A percentile compares a stretch with the other conserved stretches of the same genome.
Evolutionary conservation across 2,888 invertebrate species (phyloP).

Genomic region (Sarcophaga variegata): DNA sequence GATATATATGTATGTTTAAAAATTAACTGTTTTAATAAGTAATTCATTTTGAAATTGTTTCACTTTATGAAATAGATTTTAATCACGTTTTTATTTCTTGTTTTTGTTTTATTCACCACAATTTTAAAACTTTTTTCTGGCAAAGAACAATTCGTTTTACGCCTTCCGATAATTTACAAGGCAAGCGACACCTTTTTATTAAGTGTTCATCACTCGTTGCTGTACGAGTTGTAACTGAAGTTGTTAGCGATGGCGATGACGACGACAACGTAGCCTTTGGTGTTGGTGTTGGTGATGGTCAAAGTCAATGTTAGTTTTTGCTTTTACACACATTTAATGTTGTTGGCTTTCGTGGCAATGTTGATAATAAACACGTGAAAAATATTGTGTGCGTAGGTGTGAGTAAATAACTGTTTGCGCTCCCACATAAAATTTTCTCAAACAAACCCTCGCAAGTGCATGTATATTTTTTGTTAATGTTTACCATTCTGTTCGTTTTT

Average conservation of each 20-base stretch:
- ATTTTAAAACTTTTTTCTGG: constrained; percentile 13
- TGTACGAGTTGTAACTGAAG: constrained; percentile 77
- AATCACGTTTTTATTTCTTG: too few relatives aligned
- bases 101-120: neutral
- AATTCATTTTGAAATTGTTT: too few relatives aligned
- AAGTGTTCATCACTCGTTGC: constrained; percentile 74
- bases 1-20: too few relatives aligned
- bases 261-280: too few relatives aligned
- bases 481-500: constrained; percentile 13
- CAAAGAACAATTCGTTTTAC: neutral
- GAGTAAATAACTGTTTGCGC: constrained; percentile 24
- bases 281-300: constrained; percentile 74
- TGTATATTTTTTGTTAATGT: neutral
- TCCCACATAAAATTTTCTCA: constrained; percentile 4
- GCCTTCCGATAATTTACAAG: constrained; percentile 22
- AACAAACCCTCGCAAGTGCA: too few relatives aligned
- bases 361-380: constrained; percentile 54
- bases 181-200: constrained; percentile 53
- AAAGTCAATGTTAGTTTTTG: constrained; percentile 73
- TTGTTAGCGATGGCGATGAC: too few relatives aligned
- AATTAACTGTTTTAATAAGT: too few relatives aligned
- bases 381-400: constrained; percentile 1
- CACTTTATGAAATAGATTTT: too few relatives aligned
- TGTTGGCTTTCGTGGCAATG: constrained; percentile 3
- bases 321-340: constrained; percentile 14